phyloP scores from a whole-genome alignment of 2,113 vertebrate species.

The Strix aluco region DNA sequence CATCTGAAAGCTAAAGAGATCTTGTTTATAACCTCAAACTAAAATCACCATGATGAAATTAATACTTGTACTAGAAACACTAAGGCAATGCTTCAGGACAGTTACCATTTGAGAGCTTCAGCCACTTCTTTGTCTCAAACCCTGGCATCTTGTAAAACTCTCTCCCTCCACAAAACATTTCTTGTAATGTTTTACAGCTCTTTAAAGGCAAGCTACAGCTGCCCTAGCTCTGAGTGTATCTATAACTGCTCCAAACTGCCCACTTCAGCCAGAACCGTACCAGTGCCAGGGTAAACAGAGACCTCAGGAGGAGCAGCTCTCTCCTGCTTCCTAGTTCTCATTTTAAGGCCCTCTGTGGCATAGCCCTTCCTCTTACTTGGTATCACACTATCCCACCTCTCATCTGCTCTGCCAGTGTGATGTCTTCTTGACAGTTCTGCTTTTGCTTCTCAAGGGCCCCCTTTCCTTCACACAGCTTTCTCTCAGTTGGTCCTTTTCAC shows the following conservation, averaged over 20 bases:
- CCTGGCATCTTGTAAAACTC: not conserved
- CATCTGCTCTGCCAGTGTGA: not conserved
- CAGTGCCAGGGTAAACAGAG: conserved; percentile 3
- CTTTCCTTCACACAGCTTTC: not conserved
- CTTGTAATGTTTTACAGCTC: conserved; percentile 4
- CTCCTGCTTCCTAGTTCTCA: not conserved
- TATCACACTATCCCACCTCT: not conserved
- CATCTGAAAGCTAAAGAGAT: not conserved
- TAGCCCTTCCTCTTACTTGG: not conserved
- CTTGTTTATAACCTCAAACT: not conserved
- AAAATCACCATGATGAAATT: not conserved
- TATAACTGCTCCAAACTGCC: not conserved
- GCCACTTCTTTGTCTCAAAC: not conserved
- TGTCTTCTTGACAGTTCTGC: conserved; percentile 8
- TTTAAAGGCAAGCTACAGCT: conserved; percentile 7
- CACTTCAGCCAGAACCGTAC: not conserved
- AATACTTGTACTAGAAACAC: not conserved
- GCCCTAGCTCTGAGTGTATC: not conserved
- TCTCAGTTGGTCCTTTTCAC: not conserved
- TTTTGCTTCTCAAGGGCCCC: not conserved
- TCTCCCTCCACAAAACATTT: not conserved
- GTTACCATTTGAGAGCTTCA: not conserved
- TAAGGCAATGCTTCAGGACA: not conserved
- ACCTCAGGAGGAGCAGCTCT: not conserved
- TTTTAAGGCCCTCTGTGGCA: not conserved